phyloP scores from a whole-genome alignment of 2,797 vertebrate genomes.

The Sebastes variabilis region DNA sequence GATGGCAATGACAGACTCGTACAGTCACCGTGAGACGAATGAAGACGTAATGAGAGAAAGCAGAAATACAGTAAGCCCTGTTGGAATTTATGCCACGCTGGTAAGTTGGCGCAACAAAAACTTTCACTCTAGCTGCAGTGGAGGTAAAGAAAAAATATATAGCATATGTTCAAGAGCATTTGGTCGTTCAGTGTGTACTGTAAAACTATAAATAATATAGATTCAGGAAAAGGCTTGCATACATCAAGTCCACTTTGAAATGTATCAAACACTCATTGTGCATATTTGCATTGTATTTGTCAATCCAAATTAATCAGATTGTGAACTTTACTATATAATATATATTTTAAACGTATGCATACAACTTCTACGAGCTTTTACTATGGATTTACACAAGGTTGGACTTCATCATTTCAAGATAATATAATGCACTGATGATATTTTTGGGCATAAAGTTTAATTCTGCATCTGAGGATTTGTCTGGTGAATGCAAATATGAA shows the following conservation, averaged over 20 bases:
- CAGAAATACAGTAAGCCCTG: constrained; percentile 26
- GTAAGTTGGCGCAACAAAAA: constrained; percentile 8
- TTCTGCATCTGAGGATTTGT: neutral
- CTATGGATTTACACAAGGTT: neutral
- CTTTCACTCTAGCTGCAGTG: neutral
- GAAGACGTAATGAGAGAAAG: constrained; percentile 70
- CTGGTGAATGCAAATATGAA: constrained; percentile 4
- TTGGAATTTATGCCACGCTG: neutral
- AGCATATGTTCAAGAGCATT: neutral
- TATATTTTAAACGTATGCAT: neutral
- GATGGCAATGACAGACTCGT: constrained; percentile 76
- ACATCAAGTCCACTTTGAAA: neutral
- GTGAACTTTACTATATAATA: neutral
- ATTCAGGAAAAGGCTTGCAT: neutral
- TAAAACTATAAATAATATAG: neutral
- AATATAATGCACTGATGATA: neutral
- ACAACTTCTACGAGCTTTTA: neutral
- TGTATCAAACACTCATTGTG: neutral
- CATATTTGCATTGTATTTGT: neutral
- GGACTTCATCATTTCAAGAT: neutral
- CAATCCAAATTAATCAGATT: neutral
- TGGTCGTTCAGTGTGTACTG: neutral
- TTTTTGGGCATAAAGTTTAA: neutral
- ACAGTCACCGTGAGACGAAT: constrained; percentile 66
- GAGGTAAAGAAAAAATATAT: neutral